Conservation (phyloP, 2,113 vertebrate genomes). For the Chascanopsetta lugubris region DNA sequence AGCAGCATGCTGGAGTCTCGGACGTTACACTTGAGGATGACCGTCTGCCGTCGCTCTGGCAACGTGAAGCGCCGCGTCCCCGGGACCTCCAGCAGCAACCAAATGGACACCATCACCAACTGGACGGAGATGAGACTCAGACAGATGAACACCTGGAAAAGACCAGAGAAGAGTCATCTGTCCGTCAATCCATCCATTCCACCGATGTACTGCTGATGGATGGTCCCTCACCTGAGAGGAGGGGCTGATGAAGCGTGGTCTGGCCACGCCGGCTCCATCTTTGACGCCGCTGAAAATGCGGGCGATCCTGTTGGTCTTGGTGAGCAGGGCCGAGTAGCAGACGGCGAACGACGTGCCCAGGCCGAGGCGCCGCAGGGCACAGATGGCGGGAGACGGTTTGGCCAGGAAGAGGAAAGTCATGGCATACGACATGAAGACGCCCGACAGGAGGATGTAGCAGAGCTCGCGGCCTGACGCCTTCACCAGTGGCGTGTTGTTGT, state of each 20-base stretch:
- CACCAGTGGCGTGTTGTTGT: slow-evolving; percentile 95
- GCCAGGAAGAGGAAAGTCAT: slow-evolving; percentile 99
- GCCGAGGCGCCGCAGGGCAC: slow-evolving; percentile 90
- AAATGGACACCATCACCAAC: slow-evolving; percentile 92
- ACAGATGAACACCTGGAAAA: slow-evolving; percentile 88
- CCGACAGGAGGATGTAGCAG: slow-evolving; percentile 94
- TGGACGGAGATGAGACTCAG: slow-evolving; percentile 95
- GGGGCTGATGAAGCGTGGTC: slow-evolving; percentile 97
- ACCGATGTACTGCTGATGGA: slow-evolving; percentile 16
- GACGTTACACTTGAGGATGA: slow-evolving; percentile 97
- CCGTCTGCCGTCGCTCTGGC: slow-evolving; percentile 94
- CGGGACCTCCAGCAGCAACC: slow-evolving; percentile 94
- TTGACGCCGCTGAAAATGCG: slow-evolving; percentile 96
- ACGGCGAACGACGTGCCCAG: slow-evolving; percentile 95
- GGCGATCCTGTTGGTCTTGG: slow-evolving; percentile 98
- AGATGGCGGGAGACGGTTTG: slow-evolving; percentile 94
- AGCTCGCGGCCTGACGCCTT: slow-evolving; percentile 97
- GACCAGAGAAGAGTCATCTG: slow-evolving; percentile 12
- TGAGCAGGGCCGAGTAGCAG: slow-evolving; percentile 96
- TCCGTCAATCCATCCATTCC: slow-evolving; percentile 22
- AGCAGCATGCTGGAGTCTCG: slow-evolving; percentile 97
- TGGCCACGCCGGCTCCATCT: slow-evolving; percentile 87
- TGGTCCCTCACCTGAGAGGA: slow-evolving; percentile 91
- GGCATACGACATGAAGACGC: slow-evolving; percentile 94
- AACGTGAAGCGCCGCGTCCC: slow-evolving; percentile 92